Conservation (phyloP, 2,888 invertebrate genomes). For the Oithona nana region DNA sequence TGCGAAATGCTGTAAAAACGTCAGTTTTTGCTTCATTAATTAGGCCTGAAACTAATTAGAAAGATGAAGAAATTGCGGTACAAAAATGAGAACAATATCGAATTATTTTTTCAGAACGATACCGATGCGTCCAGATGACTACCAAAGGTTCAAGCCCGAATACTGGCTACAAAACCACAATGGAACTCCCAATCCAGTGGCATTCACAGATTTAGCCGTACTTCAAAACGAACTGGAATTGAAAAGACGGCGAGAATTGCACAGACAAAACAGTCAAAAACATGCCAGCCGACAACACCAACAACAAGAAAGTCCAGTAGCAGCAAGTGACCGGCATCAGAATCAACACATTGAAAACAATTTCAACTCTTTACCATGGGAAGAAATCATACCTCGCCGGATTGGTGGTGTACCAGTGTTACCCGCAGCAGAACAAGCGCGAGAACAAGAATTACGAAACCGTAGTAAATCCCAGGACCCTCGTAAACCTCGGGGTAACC, state of each 20-base stretch:
- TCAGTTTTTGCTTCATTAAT: too few species aligned
- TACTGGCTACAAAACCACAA: background rate
- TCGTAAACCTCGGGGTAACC: background rate
- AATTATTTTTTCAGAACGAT: background rate
- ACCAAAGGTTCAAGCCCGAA: conserved; percentile 9
- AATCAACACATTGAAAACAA: background rate
- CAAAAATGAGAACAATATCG: background rate
- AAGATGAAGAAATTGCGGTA: background rate
- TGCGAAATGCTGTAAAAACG: too few species aligned
- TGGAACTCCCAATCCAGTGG: background rate
- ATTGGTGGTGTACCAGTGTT: background rate
- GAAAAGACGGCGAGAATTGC: background rate
- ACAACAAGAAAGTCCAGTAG: background rate
- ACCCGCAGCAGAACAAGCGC: background rate
- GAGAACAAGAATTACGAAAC: background rate
- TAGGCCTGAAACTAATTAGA: background rate
- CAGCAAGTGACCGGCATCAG: too few species aligned
- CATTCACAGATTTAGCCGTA: conserved; percentile 1
- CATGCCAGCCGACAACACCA: background rate
- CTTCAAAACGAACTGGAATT: conserved; percentile 7
- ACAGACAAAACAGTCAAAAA: conserved; percentile 13
- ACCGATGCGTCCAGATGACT: conserved; percentile 14
- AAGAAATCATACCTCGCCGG: background rate
- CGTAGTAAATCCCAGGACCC: background rate
- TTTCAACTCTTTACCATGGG: conserved; percentile 1